Evolutionary conservation across 2,797 vertebrate genomes (phyloP).

Genomic region (Chromobotia macracanthus): DNA sequence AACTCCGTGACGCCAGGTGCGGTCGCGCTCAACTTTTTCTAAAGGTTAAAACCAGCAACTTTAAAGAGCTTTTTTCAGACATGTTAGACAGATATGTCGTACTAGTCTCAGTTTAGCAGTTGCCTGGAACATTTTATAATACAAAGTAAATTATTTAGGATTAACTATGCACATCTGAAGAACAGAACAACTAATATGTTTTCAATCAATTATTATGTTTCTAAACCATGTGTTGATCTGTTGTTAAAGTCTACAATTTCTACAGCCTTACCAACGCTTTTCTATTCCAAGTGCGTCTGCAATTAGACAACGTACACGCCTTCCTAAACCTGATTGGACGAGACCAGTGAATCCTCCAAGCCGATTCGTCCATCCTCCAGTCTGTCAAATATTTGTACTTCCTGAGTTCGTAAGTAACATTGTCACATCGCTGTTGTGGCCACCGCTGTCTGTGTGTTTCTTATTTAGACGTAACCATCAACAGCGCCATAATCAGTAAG

Average conservation of each 20-base stretch:
- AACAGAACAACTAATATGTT: too few relatives aligned
- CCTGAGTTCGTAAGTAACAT: constrained; percentile 65
- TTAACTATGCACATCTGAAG: too few relatives aligned
- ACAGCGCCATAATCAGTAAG: constrained; percentile 69
- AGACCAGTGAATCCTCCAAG: rapidly evolving
- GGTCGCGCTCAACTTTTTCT: constrained; percentile 26
- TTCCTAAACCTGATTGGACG: constrained; percentile 60
- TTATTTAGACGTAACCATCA: constrained; percentile 32
- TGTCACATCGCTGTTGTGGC: constrained; percentile 14
- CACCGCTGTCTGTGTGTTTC: constrained; percentile 24
- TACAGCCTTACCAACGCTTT: constrained; percentile 27
- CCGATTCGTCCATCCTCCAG: constrained; percentile 60
- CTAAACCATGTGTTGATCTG: background rate
- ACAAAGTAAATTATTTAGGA: too few relatives aligned
- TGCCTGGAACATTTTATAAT: too few relatives aligned
- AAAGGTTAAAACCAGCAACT: constrained; percentile 11
- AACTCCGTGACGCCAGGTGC: constrained; percentile 45
- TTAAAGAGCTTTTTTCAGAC: too few relatives aligned
- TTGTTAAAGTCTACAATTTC: background rate
- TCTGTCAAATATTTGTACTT: constrained; percentile 59
- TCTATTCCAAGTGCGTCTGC: constrained; percentile 41
- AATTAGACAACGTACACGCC: constrained; percentile 17
- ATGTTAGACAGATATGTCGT: too few relatives aligned
- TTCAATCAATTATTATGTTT: too few relatives aligned
- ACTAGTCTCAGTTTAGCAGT: too few relatives aligned